phyloP scores from a whole-genome alignment of 2,797 vertebrate genomes.

The Hozukius guyotensis region DNA sequence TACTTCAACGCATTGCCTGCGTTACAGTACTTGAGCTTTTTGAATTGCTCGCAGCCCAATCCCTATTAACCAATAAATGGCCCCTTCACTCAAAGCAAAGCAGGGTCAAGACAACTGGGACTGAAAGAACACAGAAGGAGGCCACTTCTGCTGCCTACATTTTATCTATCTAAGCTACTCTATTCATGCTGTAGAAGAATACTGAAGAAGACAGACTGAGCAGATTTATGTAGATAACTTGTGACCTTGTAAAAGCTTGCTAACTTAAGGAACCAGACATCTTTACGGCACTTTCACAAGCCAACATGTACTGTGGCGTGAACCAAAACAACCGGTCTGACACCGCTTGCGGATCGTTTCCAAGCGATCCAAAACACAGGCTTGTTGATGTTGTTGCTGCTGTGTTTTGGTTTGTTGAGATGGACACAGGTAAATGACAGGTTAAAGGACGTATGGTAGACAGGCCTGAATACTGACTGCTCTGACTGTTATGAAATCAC shows the following conservation, averaged over 20 bases:
- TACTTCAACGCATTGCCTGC: not conserved
- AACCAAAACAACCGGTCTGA: not conserved
- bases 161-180: not conserved
- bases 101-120: constrained; percentile 21
- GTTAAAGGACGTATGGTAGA: no score
- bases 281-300: not conserved
- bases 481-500: no score
- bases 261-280: not conserved
- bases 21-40: not conserved
- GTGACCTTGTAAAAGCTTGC: not conserved
- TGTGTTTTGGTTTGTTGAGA: no score
- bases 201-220: not conserved
- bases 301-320: not conserved
- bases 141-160: not conserved
- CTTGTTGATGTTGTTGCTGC: no score
- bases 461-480: no score
- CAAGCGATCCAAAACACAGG: no score
- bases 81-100: constrained; percentile 16
- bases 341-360: no score
- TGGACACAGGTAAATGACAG: no score
- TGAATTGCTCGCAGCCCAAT: not conserved
- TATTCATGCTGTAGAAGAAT: not conserved
- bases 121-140: not conserved
- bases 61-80: constrained; percentile 35
- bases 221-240: not conserved